Evolutionary conservation across 1,140 invertebrate genomes (phyloP).

Genomic region (Reticulitermes speratus): DNA sequence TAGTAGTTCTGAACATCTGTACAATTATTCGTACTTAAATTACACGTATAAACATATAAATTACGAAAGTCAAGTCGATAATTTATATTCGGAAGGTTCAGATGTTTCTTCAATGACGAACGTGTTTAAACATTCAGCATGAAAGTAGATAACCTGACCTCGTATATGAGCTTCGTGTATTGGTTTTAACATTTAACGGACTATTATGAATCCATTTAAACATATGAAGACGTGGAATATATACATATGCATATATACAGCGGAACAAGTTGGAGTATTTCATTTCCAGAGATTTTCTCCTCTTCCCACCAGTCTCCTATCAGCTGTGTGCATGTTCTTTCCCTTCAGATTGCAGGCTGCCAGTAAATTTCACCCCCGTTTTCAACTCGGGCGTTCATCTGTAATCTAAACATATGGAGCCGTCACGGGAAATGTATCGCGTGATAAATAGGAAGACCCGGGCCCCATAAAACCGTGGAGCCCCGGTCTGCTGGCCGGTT

Average conservation of each 20-base stretch:
- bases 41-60: too few species aligned
- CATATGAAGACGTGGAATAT: not conserved
- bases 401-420: slow-evolving; percentile 39
- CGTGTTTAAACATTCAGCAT: too few species aligned
- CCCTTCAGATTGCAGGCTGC: not conserved
- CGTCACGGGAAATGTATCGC: slow-evolving; percentile 37
- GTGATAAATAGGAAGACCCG: slow-evolving; percentile 37
- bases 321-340: slow-evolving; percentile 12
- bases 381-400: slow-evolving; percentile 34
- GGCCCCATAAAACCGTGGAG: slow-evolving; percentile 21
- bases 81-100: too few species aligned
- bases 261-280: not conserved
- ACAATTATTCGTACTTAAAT: too few species aligned
- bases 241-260: too few species aligned
- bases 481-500: slow-evolving; percentile 6
- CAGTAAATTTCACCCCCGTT: slow-evolving; percentile 34
- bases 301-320: slow-evolving; percentile 20
- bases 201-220: not conserved
- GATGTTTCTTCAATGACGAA: too few species aligned
- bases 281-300: slow-evolving; percentile 5
- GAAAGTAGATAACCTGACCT: too few species aligned
- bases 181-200: not conserved
- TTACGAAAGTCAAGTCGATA: too few species aligned
- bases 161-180: too few species aligned
- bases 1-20: too few species aligned